phyloP scores from a whole-genome alignment of 2,797 vertebrate genomes.

The Neostethus bicornis region DNA sequence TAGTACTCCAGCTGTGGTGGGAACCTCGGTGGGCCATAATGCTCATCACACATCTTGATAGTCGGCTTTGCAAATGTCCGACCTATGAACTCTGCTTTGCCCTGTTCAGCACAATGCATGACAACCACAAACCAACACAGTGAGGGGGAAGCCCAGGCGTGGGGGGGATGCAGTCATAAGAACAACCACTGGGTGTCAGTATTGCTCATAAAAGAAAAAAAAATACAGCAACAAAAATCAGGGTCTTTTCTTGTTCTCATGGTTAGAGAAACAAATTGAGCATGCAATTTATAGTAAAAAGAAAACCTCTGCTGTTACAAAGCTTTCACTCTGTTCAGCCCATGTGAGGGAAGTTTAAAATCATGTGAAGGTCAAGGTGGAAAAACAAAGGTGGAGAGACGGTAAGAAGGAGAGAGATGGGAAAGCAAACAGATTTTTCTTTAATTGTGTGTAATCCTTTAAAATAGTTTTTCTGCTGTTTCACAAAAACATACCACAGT shows the following conservation, averaged over 20 bases:
- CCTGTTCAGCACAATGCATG: slow-evolving; percentile 74
- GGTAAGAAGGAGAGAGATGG: slow-evolving; percentile 55
- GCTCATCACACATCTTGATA: slow-evolving; percentile 95
- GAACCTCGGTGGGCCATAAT: slow-evolving; percentile 90
- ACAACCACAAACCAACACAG: slow-evolving; percentile 41
- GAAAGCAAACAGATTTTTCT: slow-evolving; percentile 61
- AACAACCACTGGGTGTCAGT: slow-evolving; percentile 51
- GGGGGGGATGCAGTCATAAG: slow-evolving; percentile 38
- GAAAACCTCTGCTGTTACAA: not conserved
- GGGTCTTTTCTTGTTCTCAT: too few species aligned
- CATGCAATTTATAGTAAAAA: slow-evolving; percentile 17
- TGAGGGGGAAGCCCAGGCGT: slow-evolving; percentile 28
- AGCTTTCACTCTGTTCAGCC: slow-evolving; percentile 68
- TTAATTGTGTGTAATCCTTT: slow-evolving; percentile 2
- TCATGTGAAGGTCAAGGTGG: slow-evolving; percentile 24
- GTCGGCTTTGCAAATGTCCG: slow-evolving; percentile 94
- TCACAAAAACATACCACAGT: slow-evolving; percentile 83
- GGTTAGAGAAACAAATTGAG: slow-evolving; percentile 3
- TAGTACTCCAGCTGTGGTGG: slow-evolving; percentile 96
- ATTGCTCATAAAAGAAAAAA: slow-evolving; percentile 4
- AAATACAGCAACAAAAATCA: too few species aligned
- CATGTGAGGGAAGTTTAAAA: slow-evolving; percentile 39
- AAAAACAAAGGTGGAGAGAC: slow-evolving; percentile 59
- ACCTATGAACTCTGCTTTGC: slow-evolving; percentile 97
- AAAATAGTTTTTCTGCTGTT: slow-evolving; percentile 8